Evolutionary conservation across 2,113 vertebrate species (phyloP).

Genomic region (Sminthopsis crassicaudata): DNA sequence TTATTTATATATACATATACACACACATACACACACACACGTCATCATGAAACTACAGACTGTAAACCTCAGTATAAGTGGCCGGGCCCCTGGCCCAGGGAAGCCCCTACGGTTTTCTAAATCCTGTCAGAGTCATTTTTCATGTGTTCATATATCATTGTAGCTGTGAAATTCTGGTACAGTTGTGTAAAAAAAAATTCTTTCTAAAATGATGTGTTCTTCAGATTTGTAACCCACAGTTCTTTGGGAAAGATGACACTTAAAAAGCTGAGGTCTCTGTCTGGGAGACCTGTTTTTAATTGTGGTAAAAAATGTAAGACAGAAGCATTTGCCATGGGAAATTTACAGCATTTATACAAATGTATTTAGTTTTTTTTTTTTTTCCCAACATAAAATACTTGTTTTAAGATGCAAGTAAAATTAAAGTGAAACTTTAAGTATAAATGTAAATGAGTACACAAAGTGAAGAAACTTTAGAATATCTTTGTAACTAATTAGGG

Average conservation of each 20-base stretch:
- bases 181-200: conserved; percentile 92
- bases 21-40: conserved; percentile 66
- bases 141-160: conserved; percentile 93
- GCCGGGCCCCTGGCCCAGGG: conserved; percentile 93
- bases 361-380: conserved; percentile 81
- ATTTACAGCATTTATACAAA: conserved; percentile 84
- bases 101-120: conserved; percentile 89
- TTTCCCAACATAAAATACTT: conserved; percentile 83
- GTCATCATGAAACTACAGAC: conserved; percentile 88
- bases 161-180: conserved; percentile 98
- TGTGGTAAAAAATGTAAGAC: conserved; percentile 82
- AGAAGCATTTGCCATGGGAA: conserved; percentile 86
- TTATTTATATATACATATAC: conserved; percentile 87
- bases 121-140: conserved; percentile 89
- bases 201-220: conserved; percentile 88
- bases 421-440: conserved; percentile 84
- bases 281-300: conserved; percentile 83
- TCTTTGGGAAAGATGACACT: conserved; percentile 83
- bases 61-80: conserved; percentile 94
- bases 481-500: conserved; percentile 90
- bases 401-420: conserved; percentile 87
- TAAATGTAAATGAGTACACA: conserved; percentile 89
- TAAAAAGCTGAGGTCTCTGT: conserved; percentile 80
- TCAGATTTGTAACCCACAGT: conserved; percentile 84
- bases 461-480: conserved; percentile 87